Evolutionary conservation across 2,113 vertebrate genomes (phyloP).

Genomic region (Sceloporus undulatus): DNA sequence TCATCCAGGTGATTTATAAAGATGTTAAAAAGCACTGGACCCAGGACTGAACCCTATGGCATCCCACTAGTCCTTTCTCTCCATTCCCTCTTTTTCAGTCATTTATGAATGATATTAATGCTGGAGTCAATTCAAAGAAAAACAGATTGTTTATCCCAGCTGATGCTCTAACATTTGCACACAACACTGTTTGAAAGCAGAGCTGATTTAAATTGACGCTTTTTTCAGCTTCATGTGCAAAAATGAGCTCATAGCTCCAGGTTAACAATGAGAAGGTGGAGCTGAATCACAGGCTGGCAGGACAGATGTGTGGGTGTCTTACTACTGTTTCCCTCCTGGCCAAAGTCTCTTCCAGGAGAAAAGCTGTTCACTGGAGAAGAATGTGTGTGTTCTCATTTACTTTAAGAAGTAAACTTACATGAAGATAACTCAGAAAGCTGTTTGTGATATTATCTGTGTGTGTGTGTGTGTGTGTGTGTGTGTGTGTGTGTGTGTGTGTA

Average conservation of each 20-base stretch:
- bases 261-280: not conserved
- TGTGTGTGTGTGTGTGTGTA: no score
- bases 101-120: not conserved
- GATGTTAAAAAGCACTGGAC: no score
- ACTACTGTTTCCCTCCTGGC: not conserved
- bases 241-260: not conserved
- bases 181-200: not conserved
- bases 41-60: no score
- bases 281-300: not conserved
- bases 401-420: not conserved
- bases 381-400: constrained; percentile 5
- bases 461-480: not conserved
- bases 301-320: not conserved
- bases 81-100: not conserved
- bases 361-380: not conserved
- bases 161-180: not conserved
- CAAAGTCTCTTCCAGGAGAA: not conserved
- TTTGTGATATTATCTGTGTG: not conserved
- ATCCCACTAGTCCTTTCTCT: no score
- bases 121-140: not conserved
- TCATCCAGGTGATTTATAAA: no score
- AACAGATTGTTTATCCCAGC: not conserved
- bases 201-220: not conserved
- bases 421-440: not conserved
- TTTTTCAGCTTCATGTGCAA: not conserved